phyloP scores from a whole-genome alignment of 2,113 vertebrate species.

The Sinocyclocheilus grahami region DNA sequence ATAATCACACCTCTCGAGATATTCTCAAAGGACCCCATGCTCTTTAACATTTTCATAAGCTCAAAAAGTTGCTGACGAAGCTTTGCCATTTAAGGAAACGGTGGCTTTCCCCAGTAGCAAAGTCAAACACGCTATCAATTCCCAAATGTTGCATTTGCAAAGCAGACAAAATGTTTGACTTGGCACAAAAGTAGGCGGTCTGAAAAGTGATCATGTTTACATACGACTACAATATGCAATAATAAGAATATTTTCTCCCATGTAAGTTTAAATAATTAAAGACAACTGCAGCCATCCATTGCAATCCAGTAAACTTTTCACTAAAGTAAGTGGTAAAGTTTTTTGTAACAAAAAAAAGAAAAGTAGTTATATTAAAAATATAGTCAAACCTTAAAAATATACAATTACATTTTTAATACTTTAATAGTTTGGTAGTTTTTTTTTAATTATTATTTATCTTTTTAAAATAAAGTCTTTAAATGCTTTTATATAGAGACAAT shows the following conservation, averaged over 20 bases:
- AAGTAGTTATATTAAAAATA: too few species aligned
- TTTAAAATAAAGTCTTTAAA: too few species aligned
- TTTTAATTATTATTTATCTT: too few species aligned
- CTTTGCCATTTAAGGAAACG: constrained; percentile 28
- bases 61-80: constrained; percentile 43
- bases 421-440: too few species aligned
- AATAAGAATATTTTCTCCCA: not conserved
- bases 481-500: too few species aligned
- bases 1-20: constrained; percentile 18
- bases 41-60: constrained; percentile 24
- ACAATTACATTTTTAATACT: too few species aligned
- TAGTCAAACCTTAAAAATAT: too few species aligned
- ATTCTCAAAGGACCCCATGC: not conserved
- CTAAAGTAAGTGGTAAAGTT: not conserved
- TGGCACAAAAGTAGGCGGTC: constrained; percentile 9
- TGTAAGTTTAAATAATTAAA: not conserved
- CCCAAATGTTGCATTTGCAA: constrained; percentile 31
- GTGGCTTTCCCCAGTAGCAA: not conserved
- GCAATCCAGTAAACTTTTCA: not conserved
- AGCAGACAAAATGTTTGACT: constrained; percentile 44
- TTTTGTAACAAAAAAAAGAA: not conserved
- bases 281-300: not conserved
- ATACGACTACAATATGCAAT: not conserved
- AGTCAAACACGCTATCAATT: constrained; percentile 32
- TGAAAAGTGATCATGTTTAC: constrained; percentile 27